Evolutionary conservation across 2,888 invertebrate species (phyloP).

Genomic region (Phyllotreta cruciferae): DNA sequence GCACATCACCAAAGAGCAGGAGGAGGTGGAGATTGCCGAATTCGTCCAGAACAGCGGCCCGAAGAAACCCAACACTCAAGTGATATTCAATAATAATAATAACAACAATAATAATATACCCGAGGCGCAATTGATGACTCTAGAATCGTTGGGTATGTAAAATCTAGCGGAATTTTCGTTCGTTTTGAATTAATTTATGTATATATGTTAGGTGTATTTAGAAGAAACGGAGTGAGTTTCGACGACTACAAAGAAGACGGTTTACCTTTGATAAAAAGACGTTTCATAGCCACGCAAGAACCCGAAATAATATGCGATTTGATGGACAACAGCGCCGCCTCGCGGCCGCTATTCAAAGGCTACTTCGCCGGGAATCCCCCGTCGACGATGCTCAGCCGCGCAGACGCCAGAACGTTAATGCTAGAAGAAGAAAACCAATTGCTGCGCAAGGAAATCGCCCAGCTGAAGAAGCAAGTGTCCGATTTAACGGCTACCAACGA

Average conservation of each 20-base stretch:
- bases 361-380: constrained; percentile 58
- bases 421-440: constrained; percentile 73
- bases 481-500: constrained; percentile 80
- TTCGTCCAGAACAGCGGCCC: constrained; percentile 52
- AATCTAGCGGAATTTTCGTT: too few species aligned
- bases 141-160: constrained; percentile 40
- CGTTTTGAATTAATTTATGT: too few species aligned
- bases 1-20: constrained; percentile 57
- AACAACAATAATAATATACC: constrained; percentile 35
- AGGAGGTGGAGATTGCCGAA: constrained; percentile 57
- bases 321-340: constrained; percentile 38
- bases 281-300: constrained; percentile 50
- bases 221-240: constrained; percentile 49
- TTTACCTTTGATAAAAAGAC: constrained; percentile 55
- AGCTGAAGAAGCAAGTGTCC: constrained; percentile 73
- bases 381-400: constrained; percentile 53
- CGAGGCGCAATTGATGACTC: constrained; percentile 42
- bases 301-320: constrained; percentile 45
- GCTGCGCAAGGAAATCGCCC: constrained; percentile 71
- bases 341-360: constrained; percentile 52
- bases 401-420: constrained; percentile 60
- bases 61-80: constrained; percentile 37
- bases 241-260: constrained; percentile 56
- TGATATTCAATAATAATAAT: constrained; percentile 32
- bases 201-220: constrained; percentile 37